A percentile compares a stretch with the other conserved stretches of the same genome.
Conservation (phyloP, 2,797 vertebrate species). For the Liparis tanakae region DNA sequence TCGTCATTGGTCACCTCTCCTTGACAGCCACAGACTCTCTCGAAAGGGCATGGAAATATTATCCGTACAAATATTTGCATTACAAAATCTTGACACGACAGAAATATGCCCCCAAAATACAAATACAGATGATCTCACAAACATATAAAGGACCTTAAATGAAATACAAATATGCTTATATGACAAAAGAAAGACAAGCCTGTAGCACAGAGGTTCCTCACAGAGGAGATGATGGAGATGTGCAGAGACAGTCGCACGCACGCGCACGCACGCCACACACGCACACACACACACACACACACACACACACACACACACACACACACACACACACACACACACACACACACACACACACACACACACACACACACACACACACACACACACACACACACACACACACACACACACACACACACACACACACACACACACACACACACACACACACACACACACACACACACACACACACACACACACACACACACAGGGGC, state of each 20-base stretch:
- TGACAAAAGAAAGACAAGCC: constrained; percentile 18
- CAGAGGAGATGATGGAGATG: constrained; percentile 69
- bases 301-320: constrained; percentile 11
- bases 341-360: too few relatives aligned
- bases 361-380: too few relatives aligned
- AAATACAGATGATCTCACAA: background rate
- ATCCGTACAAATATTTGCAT: constrained; percentile 1
- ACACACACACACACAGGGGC: constrained; percentile 35
- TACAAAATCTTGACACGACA: background rate
- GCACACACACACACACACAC: constrained; percentile 30
- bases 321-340: background rate
- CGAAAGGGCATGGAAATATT: background rate
- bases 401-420: too few relatives aligned
- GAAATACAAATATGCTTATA: constrained; percentile 12
- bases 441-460: too few relatives aligned
- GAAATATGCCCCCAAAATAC: background rate
- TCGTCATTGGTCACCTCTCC: background rate
- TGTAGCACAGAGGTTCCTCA: constrained; percentile 40
- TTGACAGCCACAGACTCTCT: background rate
- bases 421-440: constrained; percentile 26
- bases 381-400: constrained; percentile 36
- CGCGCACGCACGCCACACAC: constrained; percentile 34
- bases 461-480: too few relatives aligned
- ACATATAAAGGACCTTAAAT: background rate
- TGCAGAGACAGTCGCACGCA: constrained; percentile 46